These are phyloP conservation scores for Melanostoma scalare DNA, from an alignment of 2,888 invertebrate species.

Conservation along the genomic window DNA sequence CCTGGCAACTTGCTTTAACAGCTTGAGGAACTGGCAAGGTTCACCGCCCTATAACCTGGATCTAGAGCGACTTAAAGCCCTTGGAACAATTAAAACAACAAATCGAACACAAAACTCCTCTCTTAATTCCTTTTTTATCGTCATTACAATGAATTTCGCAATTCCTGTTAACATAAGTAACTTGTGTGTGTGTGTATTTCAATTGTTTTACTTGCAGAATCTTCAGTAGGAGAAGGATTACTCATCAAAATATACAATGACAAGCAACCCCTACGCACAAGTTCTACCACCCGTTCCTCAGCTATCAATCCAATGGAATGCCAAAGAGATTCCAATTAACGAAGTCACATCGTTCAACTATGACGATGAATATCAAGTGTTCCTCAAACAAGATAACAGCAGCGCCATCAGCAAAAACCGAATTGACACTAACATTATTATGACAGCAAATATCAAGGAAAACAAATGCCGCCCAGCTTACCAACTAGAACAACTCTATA, in stretches of 20 bases:
- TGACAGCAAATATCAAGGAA: constrained; percentile 60
- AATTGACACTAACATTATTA: constrained; percentile 48
- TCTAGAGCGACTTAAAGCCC: no score
- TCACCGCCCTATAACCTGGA: no score
- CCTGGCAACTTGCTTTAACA: no score
- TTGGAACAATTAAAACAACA: no score
- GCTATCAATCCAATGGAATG: constrained; percentile 64
- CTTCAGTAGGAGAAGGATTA: neutral
- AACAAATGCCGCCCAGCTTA: constrained; percentile 49
- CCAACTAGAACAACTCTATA: constrained; percentile 58
- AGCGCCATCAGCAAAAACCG: constrained; percentile 43
- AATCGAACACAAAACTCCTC: no score
- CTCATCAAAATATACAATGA: constrained; percentile 60
- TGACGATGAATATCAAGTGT: constrained; percentile 68
- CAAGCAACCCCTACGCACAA: constrained; percentile 50
- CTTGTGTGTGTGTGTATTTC: no score
- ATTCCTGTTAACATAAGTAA: no score
- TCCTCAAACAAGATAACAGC: constrained; percentile 37
- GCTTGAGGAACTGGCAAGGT: no score
- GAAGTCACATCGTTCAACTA: constrained; percentile 64
- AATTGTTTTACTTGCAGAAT: constrained; percentile 27
- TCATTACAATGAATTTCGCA: no score
- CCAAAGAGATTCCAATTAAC: constrained; percentile 65
- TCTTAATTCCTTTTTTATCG: no score
- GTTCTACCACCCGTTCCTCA: constrained; percentile 53